Conservation (phyloP, 2,113 vertebrate species). For the Paralichthys olivaceus region DNA sequence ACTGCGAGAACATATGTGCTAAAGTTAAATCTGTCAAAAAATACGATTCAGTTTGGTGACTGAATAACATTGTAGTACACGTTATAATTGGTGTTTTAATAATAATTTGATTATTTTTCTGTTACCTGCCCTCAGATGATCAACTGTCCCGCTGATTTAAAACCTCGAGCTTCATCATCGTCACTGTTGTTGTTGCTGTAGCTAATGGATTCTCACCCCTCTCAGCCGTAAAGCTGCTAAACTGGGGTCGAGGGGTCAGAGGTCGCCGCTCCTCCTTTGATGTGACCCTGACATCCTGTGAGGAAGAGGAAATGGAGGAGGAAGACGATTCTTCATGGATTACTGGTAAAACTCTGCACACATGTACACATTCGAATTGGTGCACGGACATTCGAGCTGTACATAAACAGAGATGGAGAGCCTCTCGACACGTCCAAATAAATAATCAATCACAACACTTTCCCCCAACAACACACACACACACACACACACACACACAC, state of each 20-base stretch:
- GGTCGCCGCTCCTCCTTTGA: slow-evolving; percentile 72
- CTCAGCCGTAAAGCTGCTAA: slow-evolving; percentile 64
- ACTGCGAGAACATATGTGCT: neutral
- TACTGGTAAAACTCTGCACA: slow-evolving; percentile 58
- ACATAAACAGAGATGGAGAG: neutral
- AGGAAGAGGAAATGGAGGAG: slow-evolving; percentile 78
- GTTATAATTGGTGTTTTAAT: neutral
- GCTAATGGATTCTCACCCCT: slow-evolving; percentile 76
- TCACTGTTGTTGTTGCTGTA: slow-evolving; percentile 48
- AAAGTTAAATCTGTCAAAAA: neutral
- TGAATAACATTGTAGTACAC: neutral
- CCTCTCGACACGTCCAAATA: slow-evolving; percentile 22
- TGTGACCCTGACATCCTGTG: slow-evolving; percentile 79
- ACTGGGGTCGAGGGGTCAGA: slow-evolving; percentile 63
- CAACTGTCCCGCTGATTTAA: neutral
- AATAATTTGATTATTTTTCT: neutral
- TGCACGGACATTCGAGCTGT: neutral
- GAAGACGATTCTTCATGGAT: slow-evolving; percentile 79
- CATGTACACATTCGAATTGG: neutral
- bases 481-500: neutral
- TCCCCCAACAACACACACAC: neutral
- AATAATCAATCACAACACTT: slow-evolving; percentile 44
- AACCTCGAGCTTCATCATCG: neutral
- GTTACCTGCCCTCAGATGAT: neutral
- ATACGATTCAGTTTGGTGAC: neutral